Conservation (phyloP, 92 coral and sea anemone species). For the Heliopora coerulea region DNA sequence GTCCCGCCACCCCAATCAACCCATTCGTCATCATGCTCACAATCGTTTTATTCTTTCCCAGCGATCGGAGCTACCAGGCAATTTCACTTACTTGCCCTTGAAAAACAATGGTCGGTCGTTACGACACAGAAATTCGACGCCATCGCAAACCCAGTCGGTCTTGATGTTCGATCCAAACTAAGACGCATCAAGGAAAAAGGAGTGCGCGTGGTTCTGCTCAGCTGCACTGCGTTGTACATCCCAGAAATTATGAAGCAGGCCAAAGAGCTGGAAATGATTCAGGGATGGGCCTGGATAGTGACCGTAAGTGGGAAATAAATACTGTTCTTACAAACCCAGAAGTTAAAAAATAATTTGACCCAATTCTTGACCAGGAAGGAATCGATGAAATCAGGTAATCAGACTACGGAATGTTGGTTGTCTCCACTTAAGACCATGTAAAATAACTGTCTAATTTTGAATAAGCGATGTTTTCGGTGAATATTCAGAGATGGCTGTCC, state of each 20-base stretch:
- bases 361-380: no score
- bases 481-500: no score
- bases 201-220: constrained; percentile 67
- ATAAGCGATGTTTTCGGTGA: no score
- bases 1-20: neutral
- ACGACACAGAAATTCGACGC: constrained; percentile 64
- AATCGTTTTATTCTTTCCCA: neutral
- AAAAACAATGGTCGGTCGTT: constrained; percentile 66
- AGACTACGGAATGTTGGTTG: no score
- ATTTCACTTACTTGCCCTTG: constrained; percentile 48
- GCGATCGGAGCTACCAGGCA: constrained; percentile 64
- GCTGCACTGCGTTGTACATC: constrained; percentile 57
- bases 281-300: constrained; percentile 75
- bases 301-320: no score
- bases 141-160: constrained; percentile 17
- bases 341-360: neutral
- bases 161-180: constrained; percentile 68
- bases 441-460: no score
- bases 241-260: constrained; percentile 67
- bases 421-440: no score
- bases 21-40: neutral
- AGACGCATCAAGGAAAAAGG: constrained; percentile 69
- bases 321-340: no score
- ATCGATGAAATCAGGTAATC: no score
- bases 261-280: constrained; percentile 58